phyloP scores from a whole-genome alignment of 2,113 vertebrate species.

The Aepyceros melampus region DNA sequence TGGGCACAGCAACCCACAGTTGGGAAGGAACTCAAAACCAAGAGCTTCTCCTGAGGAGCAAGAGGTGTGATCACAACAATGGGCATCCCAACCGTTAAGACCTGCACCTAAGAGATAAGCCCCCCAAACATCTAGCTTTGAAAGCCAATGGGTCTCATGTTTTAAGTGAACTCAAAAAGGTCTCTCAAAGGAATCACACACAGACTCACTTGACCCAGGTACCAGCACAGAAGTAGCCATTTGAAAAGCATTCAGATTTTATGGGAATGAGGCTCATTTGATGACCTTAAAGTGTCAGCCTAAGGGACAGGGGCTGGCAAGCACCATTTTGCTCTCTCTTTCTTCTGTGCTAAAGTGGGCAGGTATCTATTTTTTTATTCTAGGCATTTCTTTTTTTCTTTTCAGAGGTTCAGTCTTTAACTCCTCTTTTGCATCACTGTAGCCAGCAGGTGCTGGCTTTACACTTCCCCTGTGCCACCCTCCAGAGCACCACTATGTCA shows the following conservation, averaged over 20 bases:
- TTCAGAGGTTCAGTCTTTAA: background rate
- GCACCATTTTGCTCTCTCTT: background rate
- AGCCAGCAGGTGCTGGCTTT: background rate
- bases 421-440: background rate
- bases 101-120: background rate
- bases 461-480: background rate
- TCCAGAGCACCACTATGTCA: background rate
- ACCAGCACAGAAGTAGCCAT: background rate
- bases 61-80: background rate
- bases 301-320: rapidly evolving
- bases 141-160: background rate
- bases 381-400: background rate
- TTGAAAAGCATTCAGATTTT: rapidly evolving
- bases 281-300: background rate
- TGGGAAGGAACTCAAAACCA: background rate
- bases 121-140: background rate
- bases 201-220: background rate
- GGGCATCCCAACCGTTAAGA: rapidly evolving
- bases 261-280: background rate
- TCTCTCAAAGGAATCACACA: background rate
- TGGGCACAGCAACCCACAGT: background rate
- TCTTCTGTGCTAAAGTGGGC: rapidly evolving
- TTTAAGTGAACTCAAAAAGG: background rate
- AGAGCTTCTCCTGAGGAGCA: background rate
- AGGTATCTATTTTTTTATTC: background rate